These are phyloP conservation scores for Aphelenchoides fujianensis DNA, from an alignment of 1,140 invertebrate genomes.

Conservation along the genomic window DNA sequence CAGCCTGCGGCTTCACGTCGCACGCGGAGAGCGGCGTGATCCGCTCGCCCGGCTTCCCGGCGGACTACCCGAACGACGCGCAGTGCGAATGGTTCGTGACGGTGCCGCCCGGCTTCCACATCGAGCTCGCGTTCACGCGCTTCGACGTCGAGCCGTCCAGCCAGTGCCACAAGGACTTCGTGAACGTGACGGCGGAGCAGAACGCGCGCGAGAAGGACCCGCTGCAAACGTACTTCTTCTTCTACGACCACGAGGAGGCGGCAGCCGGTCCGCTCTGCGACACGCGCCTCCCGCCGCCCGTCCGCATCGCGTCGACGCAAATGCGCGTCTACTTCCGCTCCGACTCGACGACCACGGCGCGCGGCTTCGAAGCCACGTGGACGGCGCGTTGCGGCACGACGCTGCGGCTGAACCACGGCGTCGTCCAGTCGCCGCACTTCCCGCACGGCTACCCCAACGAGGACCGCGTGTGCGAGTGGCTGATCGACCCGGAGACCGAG, in stretches of 20 bases:
- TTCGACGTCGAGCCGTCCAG: conserved; percentile 63
- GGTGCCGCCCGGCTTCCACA: conserved; percentile 54
- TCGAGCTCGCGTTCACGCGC: conserved; percentile 50
- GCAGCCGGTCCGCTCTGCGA: background rate
- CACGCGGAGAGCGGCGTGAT: conserved; percentile 46
- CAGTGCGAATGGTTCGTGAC: conserved; percentile 57
- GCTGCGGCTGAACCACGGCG: conserved; percentile 50
- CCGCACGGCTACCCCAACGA: conserved; percentile 57
- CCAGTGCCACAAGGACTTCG: conserved; percentile 47
- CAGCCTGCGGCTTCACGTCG: conserved; percentile 59
- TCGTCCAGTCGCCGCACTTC: conserved; percentile 56
- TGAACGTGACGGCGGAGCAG: conserved; percentile 57
- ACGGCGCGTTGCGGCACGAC: conserved; percentile 52
- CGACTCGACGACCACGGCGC: conserved; percentile 37
- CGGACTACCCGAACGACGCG: conserved; percentile 52
- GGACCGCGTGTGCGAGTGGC: conserved; percentile 47
- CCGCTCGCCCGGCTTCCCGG: conserved; percentile 46
- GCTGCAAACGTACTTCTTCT: conserved; percentile 55
- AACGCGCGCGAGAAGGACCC: conserved; percentile 50
- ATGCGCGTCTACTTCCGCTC: conserved; percentile 62
- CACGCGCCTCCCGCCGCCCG: conserved; percentile 5
- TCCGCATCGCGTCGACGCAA: conserved; percentile 50
- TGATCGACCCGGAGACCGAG: conserved; percentile 53
- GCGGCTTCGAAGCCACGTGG: too few species aligned
- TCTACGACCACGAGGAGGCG: conserved; percentile 57